Base-by-base conservation (phyloP, 2,797 vertebrate species). In the Rhodeus uyekii region DNA sequence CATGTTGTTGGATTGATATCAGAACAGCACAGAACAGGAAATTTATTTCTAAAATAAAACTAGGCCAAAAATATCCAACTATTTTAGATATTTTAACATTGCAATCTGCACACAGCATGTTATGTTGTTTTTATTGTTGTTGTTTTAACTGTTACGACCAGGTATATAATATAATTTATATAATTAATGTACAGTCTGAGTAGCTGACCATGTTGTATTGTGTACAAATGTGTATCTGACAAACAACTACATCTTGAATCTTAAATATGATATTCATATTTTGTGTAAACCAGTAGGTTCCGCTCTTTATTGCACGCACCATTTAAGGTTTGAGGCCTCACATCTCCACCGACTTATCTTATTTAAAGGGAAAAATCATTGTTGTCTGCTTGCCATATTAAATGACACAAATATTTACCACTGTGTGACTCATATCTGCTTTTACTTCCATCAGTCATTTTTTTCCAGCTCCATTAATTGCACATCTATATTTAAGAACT, bases 401-500 rank as follows among this genome's bases (percentile, higher is more conserved):
- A 19, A 74, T 38, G 24, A 29, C 14, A 46, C 60, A 34, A 34
- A 48, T 58, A 39, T 48, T 36, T 38, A 32, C 12, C 4, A 6
- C 68, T 73, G 13, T 79, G 9, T 53, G 36, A 65, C 48, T 79
- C 36, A 44, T 12, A 24, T 58, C 58, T 32, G 27, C 76, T 34
- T 69, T 61, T 46, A 63, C 22, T 42, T 50, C 50, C 48, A 50
- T 64, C 48, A 38, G n/a, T n/a, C 44, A 8, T 69, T 85, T 80
- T 83, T 69, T 76, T 63, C 69, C 27, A 81, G 78, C 67, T 46
- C 50, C 27, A 80, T 76, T 80, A 53, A 76, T 55, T 78, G 69
- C n/a, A 36, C 32, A 36, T 22, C 64, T 83, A 83, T 80, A 77
- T 83, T 83, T 78, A 67, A 69, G 24, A 58, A 39, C 24, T 38